Evolutionary conservation across 2,888 invertebrate species (phyloP), one percentile per base, ranked within the genome.

Genomic region (Synanthedon myopaeformis): DNA sequence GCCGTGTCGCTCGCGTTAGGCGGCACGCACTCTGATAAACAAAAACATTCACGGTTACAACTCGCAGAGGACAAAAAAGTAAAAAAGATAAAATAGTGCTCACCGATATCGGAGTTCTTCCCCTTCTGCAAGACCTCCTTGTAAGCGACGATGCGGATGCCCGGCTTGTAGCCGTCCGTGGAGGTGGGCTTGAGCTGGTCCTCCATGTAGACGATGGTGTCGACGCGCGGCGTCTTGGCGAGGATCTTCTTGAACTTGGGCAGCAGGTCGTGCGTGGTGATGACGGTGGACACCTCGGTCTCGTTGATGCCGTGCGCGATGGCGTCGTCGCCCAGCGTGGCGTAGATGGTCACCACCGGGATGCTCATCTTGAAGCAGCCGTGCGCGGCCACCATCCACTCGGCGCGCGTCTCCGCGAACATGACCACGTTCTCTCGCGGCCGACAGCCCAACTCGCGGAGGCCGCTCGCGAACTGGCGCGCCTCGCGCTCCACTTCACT

Each of bases 291-390:
- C 0, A 96, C 97, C 75, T 98, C 97, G 0, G 99, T 97, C 89
- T 99, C 98, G 76, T 96, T 97, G 71, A 99, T 94, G 64, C 98
- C 98, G 82, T 98, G 98, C 5, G 95, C 93, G 58, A 99, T 95
- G 2, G 98, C 99, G 6, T 99, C 98, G 72, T 98, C 97, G 42
- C 98, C 98, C 12, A 99, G 89, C 0, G 98, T 99, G 1, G 99
- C 96, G 79, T 99, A 99, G 64, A 99, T 93, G 0, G 99, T 99
- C 3, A 98, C 98, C 71, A 99, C 94, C 90, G 89, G 58, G 78
- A 94, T 91, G 71, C 93, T 94, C 73, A 93, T 93, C 69, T 94
- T 94, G 79, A 97, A 95, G 70, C 96, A 93, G 14, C 95, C 96
- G 66, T 96, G 94, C 0, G 96, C 95, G 0, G 95, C 92, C 50